Base-by-base conservation (phyloP, 2,888 invertebrate genomes). In the Limenitis arthemis region DNA sequence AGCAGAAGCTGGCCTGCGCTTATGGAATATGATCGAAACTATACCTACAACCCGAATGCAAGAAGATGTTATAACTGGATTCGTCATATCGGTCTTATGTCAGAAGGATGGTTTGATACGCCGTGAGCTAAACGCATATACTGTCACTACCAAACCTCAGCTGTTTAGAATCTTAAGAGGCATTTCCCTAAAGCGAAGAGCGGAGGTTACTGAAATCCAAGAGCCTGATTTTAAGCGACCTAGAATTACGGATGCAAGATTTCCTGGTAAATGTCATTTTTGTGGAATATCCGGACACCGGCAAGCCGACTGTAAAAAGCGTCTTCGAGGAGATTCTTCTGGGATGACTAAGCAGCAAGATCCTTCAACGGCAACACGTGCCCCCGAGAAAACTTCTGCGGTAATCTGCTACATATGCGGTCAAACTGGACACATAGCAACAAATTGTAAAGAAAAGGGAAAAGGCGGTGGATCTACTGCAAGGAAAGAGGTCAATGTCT, bases 121-220 rank as follows among this genome's bases (percentile, higher is more conserved):
- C 0, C 50, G 60, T 6, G 62, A 63, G 28, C 47, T 63, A 32
- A 49, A 55, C 37, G 47, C 58, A 0, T 53, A 61, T 11, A 48
- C 11, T 38, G 41, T 60, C 5, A 51, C 49, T 0, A 61, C 54
- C 8, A 49, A 48, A 11, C 38, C 58, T 29, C 63, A 61, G 55
- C 67, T 43, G 28, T 68, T 57, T 33, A 41, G 64, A 28, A 48
- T 56, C 3, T 49, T 61, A 5, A 55, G 43, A 5, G 60, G 60
- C 6, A 44, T 62, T 9, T 55, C 58, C 0, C 28, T 58, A 9
- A 61, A 62, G 36, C 44, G 61, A 7, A 44, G 51, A 1, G 29
- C 7, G 1, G 61, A 61, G 6, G 51, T n/a, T 11, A 11, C 3
- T 5, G 54, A 47, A 28, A n/a, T 6, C 28, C n/a, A 41, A 3